Percentiles rank a stretch among this genome's conserved stretches.
Evolutionary conservation across 2,113 vertebrate genomes (phyloP).

Genomic region (Zapornia atra): DNA sequence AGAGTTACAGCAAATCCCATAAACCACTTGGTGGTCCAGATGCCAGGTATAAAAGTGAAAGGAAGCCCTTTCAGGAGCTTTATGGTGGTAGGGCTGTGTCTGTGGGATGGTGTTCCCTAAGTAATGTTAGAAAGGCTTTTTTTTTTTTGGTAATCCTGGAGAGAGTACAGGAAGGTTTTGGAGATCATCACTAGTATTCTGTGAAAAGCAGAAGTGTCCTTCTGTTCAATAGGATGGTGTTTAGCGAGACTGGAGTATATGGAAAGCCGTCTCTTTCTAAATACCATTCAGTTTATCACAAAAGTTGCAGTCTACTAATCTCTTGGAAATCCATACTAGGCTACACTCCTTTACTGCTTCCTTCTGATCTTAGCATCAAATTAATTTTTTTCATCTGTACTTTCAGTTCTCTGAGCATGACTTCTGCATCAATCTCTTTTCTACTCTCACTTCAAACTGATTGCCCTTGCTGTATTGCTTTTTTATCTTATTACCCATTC

Average conservation of each 20-base stretch:
- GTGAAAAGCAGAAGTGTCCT: neutral
- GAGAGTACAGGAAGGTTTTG: neutral
- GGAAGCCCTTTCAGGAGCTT: neutral
- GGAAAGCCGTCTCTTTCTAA: neutral
- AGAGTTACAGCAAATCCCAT: neutral
- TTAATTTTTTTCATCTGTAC: neutral
- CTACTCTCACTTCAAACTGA: neutral
- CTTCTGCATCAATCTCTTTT: neutral
- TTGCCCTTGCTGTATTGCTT: neutral
- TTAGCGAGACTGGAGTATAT: neutral
- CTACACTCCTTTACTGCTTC: neutral
- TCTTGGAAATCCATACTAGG: neutral
- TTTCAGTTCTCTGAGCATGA: neutral
- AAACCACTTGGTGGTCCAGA: neutral
- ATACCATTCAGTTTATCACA: neutral
- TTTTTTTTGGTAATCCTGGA: neutral
- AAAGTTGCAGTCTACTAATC: neutral
- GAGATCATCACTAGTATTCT: neutral
- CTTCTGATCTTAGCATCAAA: neutral
- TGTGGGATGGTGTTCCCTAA: neutral
- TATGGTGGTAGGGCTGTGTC: neutral
- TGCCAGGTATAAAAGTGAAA: neutral
- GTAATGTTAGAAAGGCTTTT: neutral
- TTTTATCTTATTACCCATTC: neutral
- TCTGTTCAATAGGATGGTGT: neutral